These are phyloP conservation scores for Anthophora plumipes DNA, from an alignment of 2,888 invertebrate genomes.

Conservation along the genomic window DNA sequence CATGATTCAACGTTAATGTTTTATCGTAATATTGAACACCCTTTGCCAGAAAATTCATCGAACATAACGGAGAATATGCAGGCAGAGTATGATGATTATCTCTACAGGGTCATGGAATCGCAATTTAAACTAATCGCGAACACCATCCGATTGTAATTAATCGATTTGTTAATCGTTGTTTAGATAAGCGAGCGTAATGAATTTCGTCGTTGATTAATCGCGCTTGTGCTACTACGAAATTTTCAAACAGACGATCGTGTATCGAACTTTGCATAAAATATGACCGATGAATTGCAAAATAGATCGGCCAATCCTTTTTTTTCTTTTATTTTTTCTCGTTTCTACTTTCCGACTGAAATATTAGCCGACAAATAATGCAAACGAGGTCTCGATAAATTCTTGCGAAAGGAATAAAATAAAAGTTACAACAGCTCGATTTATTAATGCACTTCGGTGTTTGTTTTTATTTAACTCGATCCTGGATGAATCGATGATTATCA, in stretches of 20 bases:
- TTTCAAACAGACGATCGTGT: not conserved
- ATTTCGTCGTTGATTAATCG: slow-evolving; percentile 21
- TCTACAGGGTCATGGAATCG: not conserved
- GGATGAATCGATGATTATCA: not conserved
- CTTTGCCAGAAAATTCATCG: not conserved
- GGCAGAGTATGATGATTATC: no score
- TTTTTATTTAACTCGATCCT: not conserved
- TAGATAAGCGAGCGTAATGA: slow-evolving; percentile 15
- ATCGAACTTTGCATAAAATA: not conserved
- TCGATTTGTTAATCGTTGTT: slow-evolving; percentile 24
- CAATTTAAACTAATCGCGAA: slow-evolving; percentile 31
- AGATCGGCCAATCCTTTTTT: no score
- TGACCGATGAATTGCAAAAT: not conserved
- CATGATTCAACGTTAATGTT: not conserved
- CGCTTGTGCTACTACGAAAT: not conserved
- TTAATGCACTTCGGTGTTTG: not conserved
- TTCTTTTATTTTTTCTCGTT: no score
- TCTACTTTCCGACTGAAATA: no score
- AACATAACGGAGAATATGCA: not conserved
- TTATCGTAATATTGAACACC: no score
- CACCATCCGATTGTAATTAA: slow-evolving; percentile 9
- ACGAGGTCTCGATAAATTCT: not conserved
- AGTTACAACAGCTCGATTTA: not conserved
- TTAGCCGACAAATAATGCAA: not conserved
- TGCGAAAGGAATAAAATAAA: not conserved